Evolutionary conservation across 1,140 invertebrate genomes (phyloP).

Genomic region (Kradibia gibbosae): DNA sequence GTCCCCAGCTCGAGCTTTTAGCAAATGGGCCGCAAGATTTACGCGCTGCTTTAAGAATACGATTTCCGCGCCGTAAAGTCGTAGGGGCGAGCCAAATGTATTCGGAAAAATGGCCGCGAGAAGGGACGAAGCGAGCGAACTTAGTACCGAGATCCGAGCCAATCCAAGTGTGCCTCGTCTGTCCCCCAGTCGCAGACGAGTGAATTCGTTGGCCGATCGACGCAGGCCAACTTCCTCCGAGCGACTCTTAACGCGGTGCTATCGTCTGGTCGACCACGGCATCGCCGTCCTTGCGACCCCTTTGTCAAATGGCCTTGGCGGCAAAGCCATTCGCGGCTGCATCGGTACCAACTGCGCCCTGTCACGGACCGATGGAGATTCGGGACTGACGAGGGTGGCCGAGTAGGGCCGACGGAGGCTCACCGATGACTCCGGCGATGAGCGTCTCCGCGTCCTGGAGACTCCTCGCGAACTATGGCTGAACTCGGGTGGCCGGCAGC

Average conservation of each 20-base stretch:
- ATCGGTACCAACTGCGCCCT: constrained; percentile 28
- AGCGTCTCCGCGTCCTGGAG: neutral
- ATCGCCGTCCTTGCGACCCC: neutral
- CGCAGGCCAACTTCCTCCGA: too few species aligned
- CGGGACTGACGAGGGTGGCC: neutral
- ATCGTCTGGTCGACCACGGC: constrained; percentile 58
- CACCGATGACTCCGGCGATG: constrained; percentile 42
- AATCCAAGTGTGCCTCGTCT: neutral
- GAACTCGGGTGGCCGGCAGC: neutral
- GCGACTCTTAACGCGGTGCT: neutral
- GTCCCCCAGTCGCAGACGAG: neutral
- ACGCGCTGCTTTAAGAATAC: neutral
- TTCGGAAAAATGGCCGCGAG: neutral
- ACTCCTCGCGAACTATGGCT: neutral
- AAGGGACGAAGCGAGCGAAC: neutral
- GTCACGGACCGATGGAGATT: neutral
- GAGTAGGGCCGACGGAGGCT: too few species aligned
- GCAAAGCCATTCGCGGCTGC: constrained; percentile 41
- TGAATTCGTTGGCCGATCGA: neutral
- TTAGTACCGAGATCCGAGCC: neutral
- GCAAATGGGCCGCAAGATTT: neutral
- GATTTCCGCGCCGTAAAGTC: neutral
- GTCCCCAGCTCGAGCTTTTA: neutral
- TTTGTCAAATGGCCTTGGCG: constrained; percentile 43
- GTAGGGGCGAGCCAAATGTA: neutral